Evolutionary conservation across 1,140 invertebrate genomes (phyloP), one percentile per base, ranked within the genome.

Genomic region (Venustaconcha ellipsiformis): DNA sequence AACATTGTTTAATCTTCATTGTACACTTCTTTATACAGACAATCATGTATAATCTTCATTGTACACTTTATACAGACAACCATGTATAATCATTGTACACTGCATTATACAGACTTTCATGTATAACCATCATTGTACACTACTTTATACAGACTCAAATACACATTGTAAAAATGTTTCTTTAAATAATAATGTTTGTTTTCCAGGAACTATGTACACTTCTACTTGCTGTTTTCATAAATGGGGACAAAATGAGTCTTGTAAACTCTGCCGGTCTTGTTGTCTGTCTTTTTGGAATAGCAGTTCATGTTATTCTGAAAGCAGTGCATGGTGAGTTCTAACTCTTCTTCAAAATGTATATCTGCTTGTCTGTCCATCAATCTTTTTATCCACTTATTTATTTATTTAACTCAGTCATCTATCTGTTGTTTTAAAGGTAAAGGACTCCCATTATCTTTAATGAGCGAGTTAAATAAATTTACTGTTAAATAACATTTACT

Each of bases 131-230:
- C 37, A 48, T 48, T 48, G 6, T 48, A 48, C 11, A 48, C 37
- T 11, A 0, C 0, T 48, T 48, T 48, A 48, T 48, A 48, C 37
- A 48, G 37, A 48, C 37, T 48, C 37, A 6, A 48, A 6, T 48
- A 48, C 37, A 48, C 37, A 48, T 48, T 48, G 37, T 48, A 48
- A 48, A 8, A 48, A 48, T 48, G 37, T 48, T 48, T 48, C 37
- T 48, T 48, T 48, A 48, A 48, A 48, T 48, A 48, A 6, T 48
- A 48, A 48, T 11, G 37, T 48, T 68, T 86, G 84, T 90, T 79
- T 92, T 93, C 66, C 88, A 97, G 96, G 97, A 99, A 93, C 93
- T 98, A 81, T 94, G 94, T 84, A 96, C 96, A 78, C 89, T 99
- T 76, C 92, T 94, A 14, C 88, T 99, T 82, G 97, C 97, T 17